These are phyloP conservation scores for Toxostoma redivivum DNA, from an alignment of 2,113 vertebrate genomes.

Conservation along the genomic window DNA sequence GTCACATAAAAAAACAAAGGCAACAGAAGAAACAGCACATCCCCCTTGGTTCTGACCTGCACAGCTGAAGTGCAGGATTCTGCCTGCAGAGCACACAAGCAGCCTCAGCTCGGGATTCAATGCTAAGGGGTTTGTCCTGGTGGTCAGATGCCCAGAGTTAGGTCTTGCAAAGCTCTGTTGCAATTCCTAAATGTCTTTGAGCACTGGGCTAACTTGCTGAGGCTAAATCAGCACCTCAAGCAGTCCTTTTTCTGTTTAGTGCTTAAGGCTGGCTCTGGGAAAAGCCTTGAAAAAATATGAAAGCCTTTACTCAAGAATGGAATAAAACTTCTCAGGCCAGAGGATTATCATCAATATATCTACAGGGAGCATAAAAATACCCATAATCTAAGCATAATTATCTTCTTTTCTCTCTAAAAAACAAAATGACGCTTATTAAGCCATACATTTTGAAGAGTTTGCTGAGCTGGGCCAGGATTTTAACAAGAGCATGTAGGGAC, in stretches of 20 bases:
- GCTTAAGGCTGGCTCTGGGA: slow-evolving; percentile 20
- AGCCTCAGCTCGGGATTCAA: neutral
- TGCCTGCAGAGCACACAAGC: neutral
- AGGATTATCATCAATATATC: neutral
- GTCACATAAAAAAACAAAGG: neutral
- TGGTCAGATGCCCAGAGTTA: neutral
- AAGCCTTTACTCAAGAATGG: slow-evolving; percentile 16
- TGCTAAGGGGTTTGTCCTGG: neutral
- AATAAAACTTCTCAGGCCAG: neutral
- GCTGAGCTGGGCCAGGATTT: neutral
- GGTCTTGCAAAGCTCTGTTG: neutral
- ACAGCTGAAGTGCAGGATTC: neutral
- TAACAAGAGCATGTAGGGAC: neutral
- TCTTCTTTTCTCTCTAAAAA: neutral
- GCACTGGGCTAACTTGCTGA: neutral
- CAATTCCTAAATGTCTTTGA: neutral
- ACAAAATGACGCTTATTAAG: neutral
- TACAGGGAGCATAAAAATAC: neutral
- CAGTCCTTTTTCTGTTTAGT: neutral
- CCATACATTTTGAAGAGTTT: neutral
- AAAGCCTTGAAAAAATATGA: slow-evolving; percentile 41
- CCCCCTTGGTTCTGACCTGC: neutral
- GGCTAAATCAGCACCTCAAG: neutral
- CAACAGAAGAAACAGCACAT: neutral
- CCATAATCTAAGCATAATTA: neutral